Base-by-base conservation (phyloP, 2,797 vertebrate genomes). In the Premnoplex brunnescens region DNA sequence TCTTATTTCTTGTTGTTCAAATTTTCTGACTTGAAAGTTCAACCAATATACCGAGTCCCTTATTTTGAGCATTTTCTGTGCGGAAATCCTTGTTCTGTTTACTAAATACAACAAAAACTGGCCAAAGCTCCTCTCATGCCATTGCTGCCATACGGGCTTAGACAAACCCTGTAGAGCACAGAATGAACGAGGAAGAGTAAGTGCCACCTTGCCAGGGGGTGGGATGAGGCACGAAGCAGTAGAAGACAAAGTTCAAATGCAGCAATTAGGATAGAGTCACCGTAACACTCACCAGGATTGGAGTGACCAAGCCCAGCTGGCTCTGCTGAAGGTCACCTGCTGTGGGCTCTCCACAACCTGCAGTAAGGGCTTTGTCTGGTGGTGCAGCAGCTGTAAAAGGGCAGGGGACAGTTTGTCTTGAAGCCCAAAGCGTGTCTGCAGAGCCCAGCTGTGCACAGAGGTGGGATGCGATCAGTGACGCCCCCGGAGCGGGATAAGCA, bases 391-490 rank as follows among this genome's bases (percentile, higher is more conserved):
- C 10, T 34, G 10, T 77, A 27, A 8, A 72, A 63, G 32, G 34
- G 36, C 39, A 43, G 49, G 26, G 36, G 15, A 55, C 6, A 39
- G n/a, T 63, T 77, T 77, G n/a, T 37, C 26, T 44, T 46, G 76
- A 46, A 44, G 43, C 43, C 19, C 43, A 44, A 44, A 44, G 44
- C 18, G 14, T 51, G 37, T 43, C n/a, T 46, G 1, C 2, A 83
- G n/a, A 27, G 23, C 36, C 14, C 30, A 19, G 4, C 14, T 30
- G 12, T 37, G 7, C 54, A 30, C 54, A 30, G 73, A 68, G 22
- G 10, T 48, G 43, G 5, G 9, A 4, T 3, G 0, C 41, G 37
- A 37, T 39, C 60, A 46, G 12, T 1, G 1, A 43, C 4, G 19
- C 19, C 19, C 43, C 43, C 9, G 18, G 43, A 43, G 18, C 18